Evolutionary conservation across 1,140 invertebrate genomes (phyloP).

Genomic region (Caligus rogercresseyi): DNA sequence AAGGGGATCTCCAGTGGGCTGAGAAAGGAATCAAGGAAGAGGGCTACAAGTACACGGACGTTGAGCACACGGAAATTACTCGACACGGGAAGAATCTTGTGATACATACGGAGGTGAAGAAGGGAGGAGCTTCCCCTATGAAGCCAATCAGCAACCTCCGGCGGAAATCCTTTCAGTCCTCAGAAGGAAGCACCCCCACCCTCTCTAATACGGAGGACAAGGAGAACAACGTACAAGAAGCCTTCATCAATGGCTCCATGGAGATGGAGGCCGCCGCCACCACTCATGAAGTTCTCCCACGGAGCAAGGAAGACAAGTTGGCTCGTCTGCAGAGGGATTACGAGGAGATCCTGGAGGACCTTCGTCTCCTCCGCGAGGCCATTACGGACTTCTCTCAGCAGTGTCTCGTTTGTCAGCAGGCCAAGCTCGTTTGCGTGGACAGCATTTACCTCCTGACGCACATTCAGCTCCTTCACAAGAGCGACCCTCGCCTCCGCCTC

Average conservation of each 20-base stretch:
- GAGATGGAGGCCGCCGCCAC: background rate
- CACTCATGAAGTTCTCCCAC: no score
- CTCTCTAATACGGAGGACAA: background rate
- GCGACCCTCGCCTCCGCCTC: background rate
- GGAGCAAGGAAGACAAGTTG: background rate
- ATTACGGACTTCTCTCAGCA: background rate
- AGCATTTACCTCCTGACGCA: constrained; percentile 12
- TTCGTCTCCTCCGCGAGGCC: background rate
- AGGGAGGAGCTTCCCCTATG: background rate
- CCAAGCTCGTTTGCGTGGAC: constrained; percentile 8
- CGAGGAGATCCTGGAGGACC: background rate
- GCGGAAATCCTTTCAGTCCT: background rate
- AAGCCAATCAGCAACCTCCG: background rate
- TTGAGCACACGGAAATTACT: background rate
- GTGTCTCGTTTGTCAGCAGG: constrained; percentile 16
- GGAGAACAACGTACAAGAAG: background rate
- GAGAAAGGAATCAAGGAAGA: constrained; percentile 13
- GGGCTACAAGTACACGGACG: background rate
- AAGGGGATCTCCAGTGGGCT: background rate
- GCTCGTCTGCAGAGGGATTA: background rate
- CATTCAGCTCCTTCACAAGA: constrained; percentile 1
- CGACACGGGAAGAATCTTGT: constrained; percentile 10
- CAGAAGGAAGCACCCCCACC: background rate
- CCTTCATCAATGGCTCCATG: background rate
- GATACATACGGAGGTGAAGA: background rate